Base-by-base conservation (phyloP, 2,888 invertebrate genomes). In the Empis livida region DNA sequence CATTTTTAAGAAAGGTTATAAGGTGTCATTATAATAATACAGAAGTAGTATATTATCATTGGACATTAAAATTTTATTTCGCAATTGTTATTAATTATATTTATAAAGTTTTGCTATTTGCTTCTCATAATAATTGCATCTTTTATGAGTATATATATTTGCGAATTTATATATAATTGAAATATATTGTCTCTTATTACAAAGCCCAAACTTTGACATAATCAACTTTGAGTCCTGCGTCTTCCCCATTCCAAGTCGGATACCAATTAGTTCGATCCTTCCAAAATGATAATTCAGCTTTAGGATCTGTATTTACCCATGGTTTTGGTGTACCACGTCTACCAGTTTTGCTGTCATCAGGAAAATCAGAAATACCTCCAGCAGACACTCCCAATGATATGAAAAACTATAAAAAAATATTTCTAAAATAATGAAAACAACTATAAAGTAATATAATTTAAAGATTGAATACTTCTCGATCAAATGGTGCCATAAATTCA, bases 331-430 rank as follows among this genome's bases (percentile, higher is more conserved):
- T 38, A 16, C 30, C 54, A 32, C 49, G 5, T 1, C 10, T 10
- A 10, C 54, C 55, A 31, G 55, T 54, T 15, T 49, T 35, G 9
- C 57, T 57, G 1, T 59, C 60, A 56, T 89, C 83, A 0, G 79
- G 74, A 60, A 88, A 89, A 60, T 80, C 80, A 30, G 78, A 73
- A 13, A 78, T 67, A 0, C 90, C 90, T 0, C 89, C 90, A 41
- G 84, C 86, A 31, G 84, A 82, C 8, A 91, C 70, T 1, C 88
- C 90, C 49, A 91, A 60, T 2, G 82, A 76, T 10, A 91, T 65
- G 64, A 82, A 84, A 73, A 88, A 89, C 84, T 87, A 65, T 39
- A 63, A 51, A 35, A 30, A 47, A 51, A n/a, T n/a, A n/a, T n/a
- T n/a, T n/a, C n/a, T n/a, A n/a, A 48, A 42, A 13, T 8, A 32